Conservation (phyloP, 2,797 vertebrate species). For the Alfaro cultratus region DNA sequence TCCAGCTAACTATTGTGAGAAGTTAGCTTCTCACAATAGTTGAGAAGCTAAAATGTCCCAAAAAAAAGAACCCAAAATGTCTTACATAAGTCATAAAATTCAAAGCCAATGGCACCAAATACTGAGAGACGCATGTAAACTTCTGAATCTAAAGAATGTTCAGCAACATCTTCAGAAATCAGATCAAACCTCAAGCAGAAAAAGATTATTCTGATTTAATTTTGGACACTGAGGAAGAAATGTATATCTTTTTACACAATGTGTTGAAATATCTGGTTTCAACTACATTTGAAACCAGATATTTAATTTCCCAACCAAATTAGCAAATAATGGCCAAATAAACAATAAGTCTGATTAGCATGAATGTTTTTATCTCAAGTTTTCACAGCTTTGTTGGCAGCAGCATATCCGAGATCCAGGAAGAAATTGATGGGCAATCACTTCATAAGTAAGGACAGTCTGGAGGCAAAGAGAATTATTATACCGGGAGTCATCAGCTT, state of each 20-base stretch:
- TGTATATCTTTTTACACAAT: neutral
- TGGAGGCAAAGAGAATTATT: slow-evolving; percentile 3
- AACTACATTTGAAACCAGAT: neutral
- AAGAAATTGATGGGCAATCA: slow-evolving; percentile 6
- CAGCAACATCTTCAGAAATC: neutral
- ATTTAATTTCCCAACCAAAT: neutral
- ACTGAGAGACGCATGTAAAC: neutral
- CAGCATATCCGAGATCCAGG: neutral
- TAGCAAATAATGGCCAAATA: neutral
- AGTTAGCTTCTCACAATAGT: too few species aligned
- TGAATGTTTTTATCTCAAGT: neutral
- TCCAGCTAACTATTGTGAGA: neutral
- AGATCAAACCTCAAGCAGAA: neutral
- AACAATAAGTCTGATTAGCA: neutral
- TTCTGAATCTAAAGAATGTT: neutral
- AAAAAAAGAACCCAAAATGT: neutral
- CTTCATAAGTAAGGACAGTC: slow-evolving; percentile 2
- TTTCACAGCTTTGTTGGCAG: neutral
- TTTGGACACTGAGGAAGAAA: neutral
- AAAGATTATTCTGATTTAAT: neutral
- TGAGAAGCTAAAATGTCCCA: too few species aligned
- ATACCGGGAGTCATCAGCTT: neutral
- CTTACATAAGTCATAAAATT: neutral
- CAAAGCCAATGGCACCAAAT: neutral
- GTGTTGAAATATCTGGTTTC: neutral